phyloP scores from a whole-genome alignment of 2,888 invertebrate species.

The Ephialtes manifestator region DNA sequence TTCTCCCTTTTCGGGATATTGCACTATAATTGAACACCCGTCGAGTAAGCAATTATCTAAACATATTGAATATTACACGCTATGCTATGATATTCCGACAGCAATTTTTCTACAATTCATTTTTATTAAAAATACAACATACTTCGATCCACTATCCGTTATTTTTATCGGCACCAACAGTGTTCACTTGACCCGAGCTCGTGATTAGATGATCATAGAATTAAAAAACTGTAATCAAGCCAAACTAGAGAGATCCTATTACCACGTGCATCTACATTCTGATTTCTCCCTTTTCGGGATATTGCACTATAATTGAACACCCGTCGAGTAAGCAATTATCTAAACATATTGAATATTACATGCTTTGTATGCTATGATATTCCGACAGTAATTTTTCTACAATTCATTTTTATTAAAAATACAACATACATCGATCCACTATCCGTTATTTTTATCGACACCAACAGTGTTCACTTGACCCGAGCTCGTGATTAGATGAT shows the following conservation, averaged over 20 bases:
- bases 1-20: background rate
- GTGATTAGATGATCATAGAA: too few species aligned
- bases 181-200: too few species aligned
- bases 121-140: too few species aligned
- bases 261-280: background rate
- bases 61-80: background rate
- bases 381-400: too few species aligned
- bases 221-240: conserved; percentile 50
- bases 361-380: too few species aligned
- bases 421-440: too few species aligned
- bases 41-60: background rate
- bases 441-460: background rate
- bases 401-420: too few species aligned
- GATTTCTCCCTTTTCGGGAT: background rate
- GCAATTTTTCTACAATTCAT: too few species aligned
- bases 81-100: too few species aligned
- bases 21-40: background rate
- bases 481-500: too few species aligned
- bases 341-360: background rate
- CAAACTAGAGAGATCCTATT: conserved; percentile 23
- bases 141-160: background rate
- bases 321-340: background rate
- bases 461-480: too few species aligned
- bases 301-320: background rate
- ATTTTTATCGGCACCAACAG: too few species aligned